These are phyloP conservation scores for Stegodyphus dumicola DNA, from an alignment of 1,140 invertebrate species.

Conservation along the genomic window DNA sequence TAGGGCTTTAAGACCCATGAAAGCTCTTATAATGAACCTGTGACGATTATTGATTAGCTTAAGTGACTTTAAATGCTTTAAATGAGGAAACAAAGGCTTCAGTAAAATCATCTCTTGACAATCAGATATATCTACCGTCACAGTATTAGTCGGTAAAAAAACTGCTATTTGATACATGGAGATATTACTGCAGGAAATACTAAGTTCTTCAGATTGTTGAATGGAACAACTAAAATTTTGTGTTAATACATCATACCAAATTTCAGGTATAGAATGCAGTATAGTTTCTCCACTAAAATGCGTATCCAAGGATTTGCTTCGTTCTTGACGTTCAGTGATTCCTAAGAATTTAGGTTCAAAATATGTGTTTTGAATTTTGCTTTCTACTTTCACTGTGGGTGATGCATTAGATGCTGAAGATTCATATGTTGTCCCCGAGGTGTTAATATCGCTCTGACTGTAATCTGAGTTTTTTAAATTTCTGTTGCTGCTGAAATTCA, in stretches of 20 bases:
- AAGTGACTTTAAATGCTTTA: conserved; percentile 2
- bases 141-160: neutral
- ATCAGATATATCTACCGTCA: neutral
- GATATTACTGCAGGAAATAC: conserved; percentile 2
- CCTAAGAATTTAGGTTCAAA: too few species aligned
- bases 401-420: too few species aligned
- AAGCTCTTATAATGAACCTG: conserved; percentile 21
- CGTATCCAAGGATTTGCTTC: too few species aligned
- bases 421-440: too few species aligned
- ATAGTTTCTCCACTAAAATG: too few species aligned
- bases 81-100: conserved; percentile 6
- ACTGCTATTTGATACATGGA: neutral
- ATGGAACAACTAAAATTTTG: conserved; percentile 6
- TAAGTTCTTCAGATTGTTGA: neutral
- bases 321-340: too few species aligned
- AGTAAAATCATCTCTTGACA: neutral
- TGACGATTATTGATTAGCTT: conserved; percentile 12
- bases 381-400: too few species aligned
- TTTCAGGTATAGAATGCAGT: too few species aligned
- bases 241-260: neutral
- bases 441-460: too few species aligned
- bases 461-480: too few species aligned
- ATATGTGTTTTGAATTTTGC: too few species aligned
- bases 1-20: conserved; percentile 16
- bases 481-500: too few species aligned